Conservation (phyloP, 2,113 vertebrate genomes). For the Phrynosoma blainvillii region DNA sequence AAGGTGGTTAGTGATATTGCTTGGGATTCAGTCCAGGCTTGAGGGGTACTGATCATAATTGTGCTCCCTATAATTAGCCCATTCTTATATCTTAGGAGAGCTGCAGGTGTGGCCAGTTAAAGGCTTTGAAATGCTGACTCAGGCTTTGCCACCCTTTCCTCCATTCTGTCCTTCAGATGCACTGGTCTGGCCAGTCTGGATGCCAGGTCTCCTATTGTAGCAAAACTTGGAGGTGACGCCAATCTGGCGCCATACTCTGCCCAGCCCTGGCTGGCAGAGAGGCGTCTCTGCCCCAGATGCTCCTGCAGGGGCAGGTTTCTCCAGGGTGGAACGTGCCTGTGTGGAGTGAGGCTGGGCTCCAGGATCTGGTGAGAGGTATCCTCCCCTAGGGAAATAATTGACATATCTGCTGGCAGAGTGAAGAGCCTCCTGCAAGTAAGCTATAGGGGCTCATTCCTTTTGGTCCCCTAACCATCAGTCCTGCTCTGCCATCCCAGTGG, state of each 20-base stretch:
- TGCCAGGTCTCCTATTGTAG: slow-evolving; percentile 28
- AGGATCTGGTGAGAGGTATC: neutral
- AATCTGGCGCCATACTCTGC: slow-evolving; percentile 30
- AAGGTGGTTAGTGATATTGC: neutral
- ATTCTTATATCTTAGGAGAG: neutral
- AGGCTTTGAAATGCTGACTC: slow-evolving; percentile 36
- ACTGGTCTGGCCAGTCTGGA: slow-evolving; percentile 39
- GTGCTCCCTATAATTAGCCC: slow-evolving; percentile 17
- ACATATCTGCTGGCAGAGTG: neutral
- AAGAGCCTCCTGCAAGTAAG: neutral
- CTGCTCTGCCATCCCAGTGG: neutral
- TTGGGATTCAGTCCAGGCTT: slow-evolving; percentile 16
- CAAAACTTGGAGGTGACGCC: slow-evolving; percentile 37
- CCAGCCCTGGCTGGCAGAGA: slow-evolving; percentile 38
- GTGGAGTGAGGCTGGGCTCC: slow-evolving; percentile 7
- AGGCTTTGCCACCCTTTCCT: slow-evolving; percentile 21
- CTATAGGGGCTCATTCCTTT: neutral
- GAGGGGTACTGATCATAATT: slow-evolving; percentile 9
- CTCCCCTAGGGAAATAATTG: slow-evolving; percentile 7
- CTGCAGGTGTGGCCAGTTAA: slow-evolving; percentile 37
- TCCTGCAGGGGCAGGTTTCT: slow-evolving; percentile 45
- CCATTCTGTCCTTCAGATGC: slow-evolving; percentile 26
- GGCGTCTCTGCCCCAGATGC: slow-evolving; percentile 33
- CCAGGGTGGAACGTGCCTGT: slow-evolving; percentile 33
- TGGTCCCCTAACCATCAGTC: neutral